Conservation (phyloP, 2,888 invertebrate species). For the Pyrrhia umbra region DNA sequence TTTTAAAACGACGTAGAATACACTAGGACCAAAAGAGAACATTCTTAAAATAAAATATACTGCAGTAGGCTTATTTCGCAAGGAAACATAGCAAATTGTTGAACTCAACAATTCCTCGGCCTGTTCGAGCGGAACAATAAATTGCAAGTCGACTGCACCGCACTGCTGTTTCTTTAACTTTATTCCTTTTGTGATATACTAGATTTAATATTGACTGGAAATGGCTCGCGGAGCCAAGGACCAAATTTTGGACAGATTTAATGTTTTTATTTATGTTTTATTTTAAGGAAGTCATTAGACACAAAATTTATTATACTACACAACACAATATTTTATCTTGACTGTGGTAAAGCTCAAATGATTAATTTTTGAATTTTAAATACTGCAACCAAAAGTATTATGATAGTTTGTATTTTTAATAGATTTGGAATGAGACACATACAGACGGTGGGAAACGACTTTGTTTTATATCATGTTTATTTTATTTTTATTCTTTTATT, state of each 20-base stretch:
- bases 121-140: constrained; percentile 64
- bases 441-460: too few relatives aligned
- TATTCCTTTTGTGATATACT: constrained; percentile 59
- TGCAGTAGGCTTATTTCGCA: constrained; percentile 41
- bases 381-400: too few relatives aligned
- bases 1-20: constrained; percentile 11
- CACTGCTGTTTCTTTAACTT: constrained; percentile 62
- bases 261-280: not conserved
- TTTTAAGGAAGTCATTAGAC: too few relatives aligned
- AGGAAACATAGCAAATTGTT: constrained; percentile 53
- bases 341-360: too few relatives aligned
- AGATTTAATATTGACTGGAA: constrained; percentile 56
- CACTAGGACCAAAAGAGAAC: constrained; percentile 1
- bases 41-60: constrained; percentile 38
- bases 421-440: too few relatives aligned
- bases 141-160: constrained; percentile 64
- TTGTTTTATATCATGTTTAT: too few relatives aligned
- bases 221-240: constrained; percentile 30
- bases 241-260: constrained; percentile 16
- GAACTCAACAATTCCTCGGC: constrained; percentile 61
- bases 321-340: too few relatives aligned
- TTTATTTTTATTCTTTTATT: too few relatives aligned
- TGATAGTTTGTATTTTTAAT: too few relatives aligned
- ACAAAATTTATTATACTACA: too few relatives aligned
- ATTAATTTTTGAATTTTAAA: too few relatives aligned